These are phyloP conservation scores for Chironomus striatipennis DNA, from an alignment of 1,140 invertebrate species.

Conservation along the genomic window DNA sequence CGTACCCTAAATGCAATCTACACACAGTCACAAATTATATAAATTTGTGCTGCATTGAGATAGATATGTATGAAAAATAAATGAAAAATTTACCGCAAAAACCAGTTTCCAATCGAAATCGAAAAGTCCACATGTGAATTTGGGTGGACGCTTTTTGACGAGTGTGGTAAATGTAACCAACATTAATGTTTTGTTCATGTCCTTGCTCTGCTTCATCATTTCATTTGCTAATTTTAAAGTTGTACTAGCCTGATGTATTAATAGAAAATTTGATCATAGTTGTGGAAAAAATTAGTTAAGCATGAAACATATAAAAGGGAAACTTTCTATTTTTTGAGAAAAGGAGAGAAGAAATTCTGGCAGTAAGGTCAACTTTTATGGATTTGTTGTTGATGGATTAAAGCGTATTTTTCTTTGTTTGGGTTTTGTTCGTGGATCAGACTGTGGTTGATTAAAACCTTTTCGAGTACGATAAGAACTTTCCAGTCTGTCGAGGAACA, in stretches of 20 bases:
- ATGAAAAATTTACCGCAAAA: background rate
- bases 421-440: no score
- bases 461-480: no score
- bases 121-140: background rate
- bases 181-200: background rate
- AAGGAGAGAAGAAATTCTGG: background rate
- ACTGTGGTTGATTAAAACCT: no score
- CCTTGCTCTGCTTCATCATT: background rate
- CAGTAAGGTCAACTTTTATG: no score
- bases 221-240: background rate
- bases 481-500: no score
- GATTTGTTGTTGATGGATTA: no score
- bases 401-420: no score
- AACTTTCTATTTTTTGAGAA: background rate
- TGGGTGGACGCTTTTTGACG: background rate
- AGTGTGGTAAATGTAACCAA: background rate
- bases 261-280: no score
- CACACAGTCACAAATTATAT: background rate
- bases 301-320: background rate
- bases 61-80: background rate
- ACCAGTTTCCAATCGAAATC: conserved; percentile 18
- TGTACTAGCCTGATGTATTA: background rate
- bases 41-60: background rate
- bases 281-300: background rate
- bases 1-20: background rate